A percentile compares a stretch with the other conserved stretches of the same genome.
phyloP scores from a whole-genome alignment of 2,113 vertebrate species.

The Grallaria varia region DNA sequence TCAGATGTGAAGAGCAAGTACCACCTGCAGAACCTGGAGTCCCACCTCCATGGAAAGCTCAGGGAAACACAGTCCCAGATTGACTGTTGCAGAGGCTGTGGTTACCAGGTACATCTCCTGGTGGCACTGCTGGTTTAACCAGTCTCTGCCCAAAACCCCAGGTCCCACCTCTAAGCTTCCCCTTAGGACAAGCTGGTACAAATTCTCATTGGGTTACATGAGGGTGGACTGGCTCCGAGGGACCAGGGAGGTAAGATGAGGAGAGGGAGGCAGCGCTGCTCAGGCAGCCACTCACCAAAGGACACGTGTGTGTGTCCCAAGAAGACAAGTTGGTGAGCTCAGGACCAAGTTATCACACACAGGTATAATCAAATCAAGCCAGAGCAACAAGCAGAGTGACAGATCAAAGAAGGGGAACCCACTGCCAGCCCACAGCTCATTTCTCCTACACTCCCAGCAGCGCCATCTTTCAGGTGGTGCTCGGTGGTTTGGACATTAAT shows the following conservation, averaged over 20 bases:
- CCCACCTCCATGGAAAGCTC: rapidly evolving
- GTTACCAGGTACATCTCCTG: not conserved
- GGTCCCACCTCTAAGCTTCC: not conserved
- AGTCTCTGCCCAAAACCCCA: not conserved
- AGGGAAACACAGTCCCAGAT: not conserved
- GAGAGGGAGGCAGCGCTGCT: not conserved
- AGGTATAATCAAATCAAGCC: not conserved
- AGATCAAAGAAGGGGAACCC: not conserved
- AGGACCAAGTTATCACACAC: not conserved
- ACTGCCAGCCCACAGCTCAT: rapidly evolving
- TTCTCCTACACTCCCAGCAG: rapidly evolving
- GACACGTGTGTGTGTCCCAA: rapidly evolving
- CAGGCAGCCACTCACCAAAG: not conserved
- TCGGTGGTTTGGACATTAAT: not conserved
- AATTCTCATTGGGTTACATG: rapidly evolving
- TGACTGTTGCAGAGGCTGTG: not conserved
- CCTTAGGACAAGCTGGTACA: not conserved
- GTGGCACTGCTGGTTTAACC: not conserved
- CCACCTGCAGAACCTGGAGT: not conserved
- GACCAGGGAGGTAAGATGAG: not conserved
- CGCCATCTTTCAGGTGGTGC: not conserved
- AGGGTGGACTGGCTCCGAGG: rapidly evolving
- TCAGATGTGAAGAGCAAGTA: rapidly evolving
- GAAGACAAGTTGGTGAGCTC: not conserved
- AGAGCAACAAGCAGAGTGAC: not conserved